These are phyloP conservation scores for Corythucha ciliata DNA, from an alignment of 2,888 invertebrate species.

Conservation along the genomic window DNA sequence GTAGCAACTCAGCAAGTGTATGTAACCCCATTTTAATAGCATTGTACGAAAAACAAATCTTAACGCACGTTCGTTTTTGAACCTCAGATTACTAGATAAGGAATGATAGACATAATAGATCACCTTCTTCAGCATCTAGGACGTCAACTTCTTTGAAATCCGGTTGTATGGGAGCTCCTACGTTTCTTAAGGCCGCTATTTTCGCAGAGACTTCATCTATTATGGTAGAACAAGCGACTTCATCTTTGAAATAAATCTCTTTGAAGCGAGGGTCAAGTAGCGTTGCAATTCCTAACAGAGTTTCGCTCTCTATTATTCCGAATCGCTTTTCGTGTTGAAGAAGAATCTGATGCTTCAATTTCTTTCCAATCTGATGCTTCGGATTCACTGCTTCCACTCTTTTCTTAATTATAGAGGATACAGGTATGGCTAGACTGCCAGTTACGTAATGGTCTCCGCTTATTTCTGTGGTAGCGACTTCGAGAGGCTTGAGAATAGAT, in stretches of 20 bases:
- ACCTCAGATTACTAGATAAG: no score
- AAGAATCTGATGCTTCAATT: slow-evolving; percentile 6
- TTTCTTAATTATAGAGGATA: slow-evolving; percentile 10
- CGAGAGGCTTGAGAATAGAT: slow-evolving; percentile 29
- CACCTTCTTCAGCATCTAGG: no score
- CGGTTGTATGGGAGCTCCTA: no score
- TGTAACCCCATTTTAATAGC: no score
- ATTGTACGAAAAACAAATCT: no score
- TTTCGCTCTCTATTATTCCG: neutral
- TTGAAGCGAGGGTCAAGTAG: slow-evolving; percentile 16
- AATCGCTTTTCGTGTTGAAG: slow-evolving; percentile 9
- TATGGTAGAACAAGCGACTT: slow-evolving; percentile 7
- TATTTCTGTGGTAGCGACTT: slow-evolving; percentile 31
- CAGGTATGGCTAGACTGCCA: slow-evolving; percentile 31
- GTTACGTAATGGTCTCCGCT: slow-evolving; percentile 31
- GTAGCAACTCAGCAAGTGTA: no score
- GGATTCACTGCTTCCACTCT: slow-evolving; percentile 6
- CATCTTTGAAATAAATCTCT: slow-evolving; percentile 2
- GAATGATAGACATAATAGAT: no score
- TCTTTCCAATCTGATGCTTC: slow-evolving; percentile 10
- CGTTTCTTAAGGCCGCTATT: no score
- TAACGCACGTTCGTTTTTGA: no score
- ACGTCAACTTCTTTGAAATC: no score
- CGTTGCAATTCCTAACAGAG: slow-evolving; percentile 12
- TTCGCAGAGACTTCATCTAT: no score